Evolutionary conservation across 1,140 invertebrate species (phyloP).

Genomic region (Sinonovacula constricta): DNA sequence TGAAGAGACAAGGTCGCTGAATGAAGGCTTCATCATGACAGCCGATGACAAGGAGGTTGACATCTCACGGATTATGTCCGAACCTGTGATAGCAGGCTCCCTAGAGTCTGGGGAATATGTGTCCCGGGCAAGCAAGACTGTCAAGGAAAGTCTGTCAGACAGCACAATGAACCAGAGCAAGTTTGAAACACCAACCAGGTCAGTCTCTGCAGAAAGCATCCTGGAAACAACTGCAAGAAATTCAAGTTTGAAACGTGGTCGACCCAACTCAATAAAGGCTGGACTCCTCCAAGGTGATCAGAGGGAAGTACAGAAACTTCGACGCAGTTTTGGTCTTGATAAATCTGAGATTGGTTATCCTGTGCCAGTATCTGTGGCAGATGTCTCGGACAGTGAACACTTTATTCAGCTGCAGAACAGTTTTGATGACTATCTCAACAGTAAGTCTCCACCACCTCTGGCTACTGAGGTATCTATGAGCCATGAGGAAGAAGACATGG

Average conservation of each 20-base stretch:
- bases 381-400: slow-evolving; percentile 23
- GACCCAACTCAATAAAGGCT: slow-evolving; percentile 70
- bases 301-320: slow-evolving; percentile 57
- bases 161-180: neutral
- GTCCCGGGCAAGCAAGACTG: neutral
- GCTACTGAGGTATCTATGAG: neutral
- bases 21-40: slow-evolving; percentile 64
- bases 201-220: slow-evolving; percentile 57
- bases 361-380: slow-evolving; percentile 55
- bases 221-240: slow-evolving; percentile 44
- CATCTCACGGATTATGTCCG: slow-evolving; percentile 20
- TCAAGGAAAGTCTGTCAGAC: slow-evolving; percentile 30
- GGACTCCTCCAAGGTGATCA: slow-evolving; percentile 65
- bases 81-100: slow-evolving; percentile 10
- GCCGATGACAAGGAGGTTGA: slow-evolving; percentile 53
- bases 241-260: slow-evolving; percentile 62
- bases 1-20: slow-evolving; percentile 56
- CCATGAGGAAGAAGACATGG: neutral
- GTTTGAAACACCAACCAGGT: slow-evolving; percentile 36
- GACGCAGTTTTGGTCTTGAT: slow-evolving; percentile 64
- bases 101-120: slow-evolving; percentile 39
- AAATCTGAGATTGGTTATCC: slow-evolving; percentile 64
- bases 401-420: slow-evolving; percentile 17
- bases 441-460: neutral
- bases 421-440: slow-evolving; percentile 6